phyloP scores from a whole-genome alignment of 2,888 invertebrate species.

The Orthonevra nobilis region DNA sequence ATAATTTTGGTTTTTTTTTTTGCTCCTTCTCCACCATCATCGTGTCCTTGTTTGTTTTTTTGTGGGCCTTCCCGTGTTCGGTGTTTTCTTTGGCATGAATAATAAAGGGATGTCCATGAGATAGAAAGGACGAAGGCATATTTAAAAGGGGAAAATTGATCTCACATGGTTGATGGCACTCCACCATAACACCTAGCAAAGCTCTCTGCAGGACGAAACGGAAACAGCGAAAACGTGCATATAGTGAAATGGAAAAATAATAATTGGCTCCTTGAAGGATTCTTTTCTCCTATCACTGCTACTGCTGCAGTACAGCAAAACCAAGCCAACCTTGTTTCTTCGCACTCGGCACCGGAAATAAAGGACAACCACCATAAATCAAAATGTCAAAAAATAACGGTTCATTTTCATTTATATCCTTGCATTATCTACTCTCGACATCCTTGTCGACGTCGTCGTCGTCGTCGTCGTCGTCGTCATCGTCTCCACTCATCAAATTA shows the following conservation, averaged over 20 bases:
- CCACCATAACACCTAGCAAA: neutral
- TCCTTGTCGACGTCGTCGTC: too few relatives aligned
- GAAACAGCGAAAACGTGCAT: constrained; percentile 28
- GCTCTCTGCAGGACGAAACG: constrained; percentile 10
- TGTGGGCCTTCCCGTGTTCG: too few relatives aligned
- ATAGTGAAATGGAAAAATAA: constrained; percentile 38
- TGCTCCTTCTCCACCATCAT: neutral
- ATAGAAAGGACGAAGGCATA: constrained; percentile 55
- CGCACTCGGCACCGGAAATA: constrained; percentile 35
- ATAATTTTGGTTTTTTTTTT: neutral
- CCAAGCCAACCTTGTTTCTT: constrained; percentile 13
- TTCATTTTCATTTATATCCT: constrained; percentile 63
- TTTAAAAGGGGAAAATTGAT: constrained; percentile 57
- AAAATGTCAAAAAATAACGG: constrained; percentile 69
- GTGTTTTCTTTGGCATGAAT: constrained; percentile 57
- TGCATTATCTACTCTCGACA: constrained; percentile 28
- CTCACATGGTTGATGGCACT: constrained; percentile 51
- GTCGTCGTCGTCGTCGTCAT: constrained; percentile 12
- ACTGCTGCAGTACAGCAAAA: constrained; percentile 30
- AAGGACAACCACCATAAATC: constrained; percentile 65
- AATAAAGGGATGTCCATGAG: constrained; percentile 62
- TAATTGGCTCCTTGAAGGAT: constrained; percentile 69
- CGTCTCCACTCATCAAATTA: constrained; percentile 58
- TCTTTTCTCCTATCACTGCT: constrained; percentile 41
- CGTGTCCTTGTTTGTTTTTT: too few relatives aligned